Evolutionary conservation across 92 coral and sea anemone genomes (phyloP), one percentile per base, ranked within the genome.

Genomic region (Meandrina meandrites): DNA sequence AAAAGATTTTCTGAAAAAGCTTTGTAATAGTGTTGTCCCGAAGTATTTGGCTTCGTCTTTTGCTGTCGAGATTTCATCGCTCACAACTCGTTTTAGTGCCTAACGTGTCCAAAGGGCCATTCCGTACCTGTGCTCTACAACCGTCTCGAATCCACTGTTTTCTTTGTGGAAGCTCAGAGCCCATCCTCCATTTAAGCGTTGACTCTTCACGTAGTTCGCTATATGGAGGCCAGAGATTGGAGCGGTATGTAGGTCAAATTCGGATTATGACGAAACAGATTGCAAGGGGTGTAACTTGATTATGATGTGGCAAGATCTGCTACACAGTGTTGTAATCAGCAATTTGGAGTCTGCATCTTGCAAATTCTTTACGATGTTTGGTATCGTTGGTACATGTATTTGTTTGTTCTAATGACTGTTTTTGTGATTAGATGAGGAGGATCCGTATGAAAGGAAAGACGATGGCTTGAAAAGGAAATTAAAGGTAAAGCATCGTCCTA

Each of bases 401-500:
- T 66, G 16, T 66, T 30, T 66, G 71, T 66, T 54, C 21, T 54
- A 54, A 54, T 54, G 60, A 54, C 60, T 15, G 24, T 48, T 82
- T 75, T 24, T 50, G 18, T 75, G 35, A 35, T 35, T 80, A 84
- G 87, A 56, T 48, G 87, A 84, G 6, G 58, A 84, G 18, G 87
- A 74, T 56, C 30, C 45, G 15, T 56, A 54, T 56, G 69, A 84
- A 75, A 74, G 27, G 35, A 84, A 84, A 73, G 37, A 75, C 22
- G 36, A 17, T 54, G 67, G 72, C 37, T 22, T 31, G 9, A 84
- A 84, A 74, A 84, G 80, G 42, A 75, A 53, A 17, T 24, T 57
- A 1, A 57, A 84, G 68, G 72, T 75, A 54, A 83, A 73, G 8
- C n/a, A 56, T 13, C 51, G 19, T 35, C n/a, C 48, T 72, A 5